Conservation (phyloP, 2,113 vertebrate species). For the Ctenodactylus gundi region DNA sequence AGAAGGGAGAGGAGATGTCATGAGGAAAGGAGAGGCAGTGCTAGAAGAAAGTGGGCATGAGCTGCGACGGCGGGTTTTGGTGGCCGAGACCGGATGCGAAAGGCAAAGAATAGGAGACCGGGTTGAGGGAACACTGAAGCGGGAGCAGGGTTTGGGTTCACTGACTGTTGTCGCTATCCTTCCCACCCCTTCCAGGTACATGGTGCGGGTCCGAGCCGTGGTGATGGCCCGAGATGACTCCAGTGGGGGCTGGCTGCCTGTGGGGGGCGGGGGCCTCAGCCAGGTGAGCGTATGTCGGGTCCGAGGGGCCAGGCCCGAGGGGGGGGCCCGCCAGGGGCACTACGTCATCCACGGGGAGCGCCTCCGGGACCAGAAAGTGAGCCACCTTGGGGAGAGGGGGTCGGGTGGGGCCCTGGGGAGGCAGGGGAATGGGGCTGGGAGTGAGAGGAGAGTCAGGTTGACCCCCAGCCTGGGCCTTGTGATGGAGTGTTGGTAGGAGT, state of each 20-base stretch:
- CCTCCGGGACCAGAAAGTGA: conserved; percentile 94
- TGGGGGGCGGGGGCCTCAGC: conserved; percentile 94
- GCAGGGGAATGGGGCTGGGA: conserved; percentile 34
- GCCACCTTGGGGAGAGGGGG: conserved; percentile 74
- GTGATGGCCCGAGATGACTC: conserved; percentile 97
- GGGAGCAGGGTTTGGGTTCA: neutral
- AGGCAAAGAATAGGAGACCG: neutral
- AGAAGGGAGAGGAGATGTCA: neutral
- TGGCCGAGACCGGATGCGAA: neutral
- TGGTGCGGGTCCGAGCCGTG: conserved; percentile 94
- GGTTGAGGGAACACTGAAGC: neutral
- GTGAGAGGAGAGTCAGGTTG: neutral
- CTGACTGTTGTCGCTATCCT: conserved; percentile 40
- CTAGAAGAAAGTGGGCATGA: neutral
- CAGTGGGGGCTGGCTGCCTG: conserved; percentile 95
- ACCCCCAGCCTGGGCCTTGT: neutral
- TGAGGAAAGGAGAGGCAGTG: neutral
- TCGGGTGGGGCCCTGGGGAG: conserved; percentile 41
- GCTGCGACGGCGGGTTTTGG: neutral
- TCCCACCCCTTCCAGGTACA: conserved; percentile 73
- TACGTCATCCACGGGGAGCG: conserved; percentile 93
- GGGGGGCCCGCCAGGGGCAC: conserved; percentile 86
- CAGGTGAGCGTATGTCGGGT: conserved; percentile 92
- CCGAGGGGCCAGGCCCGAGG: conserved; percentile 86
- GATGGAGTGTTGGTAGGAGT: neutral